Base-by-base conservation (phyloP, 2,113 vertebrate species). In the Myotis lucifugus region DNA sequence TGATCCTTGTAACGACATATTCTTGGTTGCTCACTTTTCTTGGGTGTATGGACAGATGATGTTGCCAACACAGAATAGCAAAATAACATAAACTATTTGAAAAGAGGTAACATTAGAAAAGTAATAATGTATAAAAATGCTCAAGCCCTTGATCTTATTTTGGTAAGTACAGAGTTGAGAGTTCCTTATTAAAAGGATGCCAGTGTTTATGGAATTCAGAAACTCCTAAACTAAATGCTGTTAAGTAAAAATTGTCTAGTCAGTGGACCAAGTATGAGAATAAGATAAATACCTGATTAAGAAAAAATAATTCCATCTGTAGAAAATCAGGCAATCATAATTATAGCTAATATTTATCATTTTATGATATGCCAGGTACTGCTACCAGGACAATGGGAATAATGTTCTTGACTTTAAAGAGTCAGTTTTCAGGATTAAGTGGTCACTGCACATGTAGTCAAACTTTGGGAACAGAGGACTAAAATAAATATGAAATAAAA, bases 261-360 rank as follows among this genome's bases (percentile, higher is more conserved):
- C 6, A 6, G 15, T 42, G 11, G 2, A 93, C 8, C 34, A n/a
- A 1, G 3, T n/a, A 59, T 72, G 2, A 37, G 25, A 79, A 66
- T 69, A 74, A 40, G 2, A 79, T 69, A 79, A 84, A 40, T 7
- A 83, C 32, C 14, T 12, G 11, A 73, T 79, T 72, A 42, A 90
- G 14, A 50, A 77, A 90, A 87, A 70, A 64, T 14, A 84, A 87
- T 88, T 79, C 17, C 42, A 69, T 81, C 25, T 50, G 52, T 8
- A 90, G 40, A 72, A 90, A 96, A 59, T n/a, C 17, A 82, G 50
- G 10, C 82, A 83, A 83, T 50, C 73, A 52, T 59, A 77, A 84
- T 66, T 91, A 83, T 3, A 77, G 21, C 6, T 78, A 70, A 61
- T 67, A 66, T 12, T 64, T 67, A 72, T 34, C 50, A 69, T 7